Evolutionary conservation across 2,113 vertebrate genomes (phyloP).

Genomic region (Pungitius pungitius): DNA sequence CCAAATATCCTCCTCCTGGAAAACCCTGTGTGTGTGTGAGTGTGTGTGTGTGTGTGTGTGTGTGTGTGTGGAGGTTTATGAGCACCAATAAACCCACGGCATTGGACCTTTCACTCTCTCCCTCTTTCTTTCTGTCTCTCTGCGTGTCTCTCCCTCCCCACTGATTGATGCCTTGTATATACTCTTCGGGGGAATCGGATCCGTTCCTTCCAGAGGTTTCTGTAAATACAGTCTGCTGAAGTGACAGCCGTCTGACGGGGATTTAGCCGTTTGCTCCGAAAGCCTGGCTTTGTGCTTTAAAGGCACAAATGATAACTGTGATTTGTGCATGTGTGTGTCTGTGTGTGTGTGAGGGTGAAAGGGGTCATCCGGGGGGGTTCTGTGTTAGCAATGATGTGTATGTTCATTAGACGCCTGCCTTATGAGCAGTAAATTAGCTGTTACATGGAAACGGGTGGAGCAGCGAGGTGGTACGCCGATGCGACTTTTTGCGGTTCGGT

Average conservation of each 20-base stretch:
- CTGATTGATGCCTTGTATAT: slow-evolving; percentile 77
- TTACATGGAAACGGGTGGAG: slow-evolving; percentile 56
- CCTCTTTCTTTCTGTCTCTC: slow-evolving; percentile 32
- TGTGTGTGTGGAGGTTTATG: slow-evolving; percentile 35
- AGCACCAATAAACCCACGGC: slow-evolving; percentile 60
- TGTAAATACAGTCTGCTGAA: slow-evolving; percentile 67
- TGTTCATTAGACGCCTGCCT: slow-evolving; percentile 65
- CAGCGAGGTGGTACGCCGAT: slow-evolving; percentile 33
- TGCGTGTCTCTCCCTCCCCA: slow-evolving; percentile 32
- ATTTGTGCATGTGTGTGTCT: not conserved
- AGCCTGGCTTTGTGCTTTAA: slow-evolving; percentile 35
- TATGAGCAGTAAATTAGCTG: slow-evolving; percentile 65
- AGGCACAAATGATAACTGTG: slow-evolving; percentile 30
- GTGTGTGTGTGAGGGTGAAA: not conserved
- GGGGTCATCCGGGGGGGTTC: slow-evolving; percentile 51
- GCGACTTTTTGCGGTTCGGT: slow-evolving; percentile 59
- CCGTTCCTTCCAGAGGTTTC: slow-evolving; percentile 67
- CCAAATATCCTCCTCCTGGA: slow-evolving; percentile 52
- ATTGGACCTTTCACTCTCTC: slow-evolving; percentile 38
- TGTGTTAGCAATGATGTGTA: slow-evolving; percentile 45
- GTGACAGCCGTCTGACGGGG: slow-evolving; percentile 65
- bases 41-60: slow-evolving; percentile 13
- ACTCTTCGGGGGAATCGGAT: slow-evolving; percentile 69
- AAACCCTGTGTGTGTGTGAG: slow-evolving; percentile 13
- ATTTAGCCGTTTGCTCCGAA: slow-evolving; percentile 45